Base-by-base conservation (phyloP, 64 coral and sea anemone species). In the Dendronephthya gigantea region DNA sequence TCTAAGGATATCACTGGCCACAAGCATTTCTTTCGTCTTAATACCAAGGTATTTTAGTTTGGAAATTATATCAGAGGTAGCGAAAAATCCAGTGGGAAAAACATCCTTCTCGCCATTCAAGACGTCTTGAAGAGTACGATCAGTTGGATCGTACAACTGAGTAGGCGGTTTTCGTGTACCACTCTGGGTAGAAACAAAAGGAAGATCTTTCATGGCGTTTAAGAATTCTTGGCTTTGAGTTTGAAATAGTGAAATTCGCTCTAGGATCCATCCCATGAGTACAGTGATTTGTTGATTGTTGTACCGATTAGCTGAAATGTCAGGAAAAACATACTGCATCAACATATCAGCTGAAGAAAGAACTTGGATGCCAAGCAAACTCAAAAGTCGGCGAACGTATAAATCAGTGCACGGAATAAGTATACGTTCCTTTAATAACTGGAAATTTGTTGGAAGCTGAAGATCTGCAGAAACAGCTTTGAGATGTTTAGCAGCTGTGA, bases 261-360 rank as follows among this genome's bases (percentile, higher is more conserved):
- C 88, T 19, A 97, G 69, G 33, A 97, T 91, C 94, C 94, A 97
- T 19, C 85, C 84, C 94, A 97, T 97, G 2, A 97, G 76, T 28
- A 84, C 84, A 45, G 91, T 87, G 7, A 97, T 82, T 84, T 97
- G 86, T 12, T 90, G 88, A 84, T 89, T 85, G 39, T 83, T 87
- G 79, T 97, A 97, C 31, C 34, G 84, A 40, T 83, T 86, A 38
- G 59, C 82, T 5, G 89, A 83, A 27, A 97, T 83, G 65, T 90
- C 86, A 15, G 94, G 94, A 55, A 97, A 97, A 23, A 93, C 88
- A 25, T 96, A 90, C 35, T 90, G 85, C 22, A 96, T 88, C 49
- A 96, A 50, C 48, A 96, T 90, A 51, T 90, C 88, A 47, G 94
- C 92, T 40, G 85, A 88, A 50, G 70, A 93, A 10, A 96, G 83